A percentile compares a stretch with the other conserved stretches of the same genome.
phyloP scores from a whole-genome alignment of 2,113 vertebrate species.

The Pithys albifrons region DNA sequence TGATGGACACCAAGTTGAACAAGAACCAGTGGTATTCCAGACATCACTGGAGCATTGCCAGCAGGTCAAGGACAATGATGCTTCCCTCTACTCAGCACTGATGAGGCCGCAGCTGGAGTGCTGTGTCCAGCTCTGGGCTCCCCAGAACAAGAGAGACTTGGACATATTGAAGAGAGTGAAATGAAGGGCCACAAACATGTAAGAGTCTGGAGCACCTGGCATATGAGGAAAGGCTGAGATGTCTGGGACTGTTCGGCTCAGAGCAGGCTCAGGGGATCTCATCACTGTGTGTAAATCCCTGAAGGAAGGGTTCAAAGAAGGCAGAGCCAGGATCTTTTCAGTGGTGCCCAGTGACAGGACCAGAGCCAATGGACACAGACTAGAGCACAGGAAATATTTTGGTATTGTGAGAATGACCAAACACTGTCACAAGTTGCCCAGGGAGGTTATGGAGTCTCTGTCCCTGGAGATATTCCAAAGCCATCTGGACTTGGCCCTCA shows the following conservation, averaged over 20 bases:
- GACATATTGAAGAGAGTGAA: not conserved
- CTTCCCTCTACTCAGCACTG: not conserved
- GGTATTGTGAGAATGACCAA: not conserved
- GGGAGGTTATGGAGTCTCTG: not conserved
- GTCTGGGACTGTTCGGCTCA: not conserved
- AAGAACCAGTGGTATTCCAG: not conserved
- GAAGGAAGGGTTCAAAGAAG: too few species aligned
- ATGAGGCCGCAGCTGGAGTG: not conserved
- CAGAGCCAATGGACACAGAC: not conserved
- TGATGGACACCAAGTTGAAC: not conserved
- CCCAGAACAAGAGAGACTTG: not conserved
- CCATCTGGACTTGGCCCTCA: not conserved
- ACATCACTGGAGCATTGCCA: not conserved
- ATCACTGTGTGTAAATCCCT: not conserved
- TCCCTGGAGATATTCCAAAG: not conserved
- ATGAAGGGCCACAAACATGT: not conserved
- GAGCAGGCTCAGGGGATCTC: not conserved
- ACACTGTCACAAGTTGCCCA: not conserved
- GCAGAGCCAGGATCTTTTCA: fast-evolving
- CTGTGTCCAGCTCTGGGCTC: not conserved
- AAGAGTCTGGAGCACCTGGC: not conserved
- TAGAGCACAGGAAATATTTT: not conserved
- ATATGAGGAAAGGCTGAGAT: not conserved
- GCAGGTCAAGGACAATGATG: not conserved
- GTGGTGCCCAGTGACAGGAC: not conserved